phyloP scores from a whole-genome alignment of 2,113 vertebrate species.

The Ramphastos sulfuratus region DNA sequence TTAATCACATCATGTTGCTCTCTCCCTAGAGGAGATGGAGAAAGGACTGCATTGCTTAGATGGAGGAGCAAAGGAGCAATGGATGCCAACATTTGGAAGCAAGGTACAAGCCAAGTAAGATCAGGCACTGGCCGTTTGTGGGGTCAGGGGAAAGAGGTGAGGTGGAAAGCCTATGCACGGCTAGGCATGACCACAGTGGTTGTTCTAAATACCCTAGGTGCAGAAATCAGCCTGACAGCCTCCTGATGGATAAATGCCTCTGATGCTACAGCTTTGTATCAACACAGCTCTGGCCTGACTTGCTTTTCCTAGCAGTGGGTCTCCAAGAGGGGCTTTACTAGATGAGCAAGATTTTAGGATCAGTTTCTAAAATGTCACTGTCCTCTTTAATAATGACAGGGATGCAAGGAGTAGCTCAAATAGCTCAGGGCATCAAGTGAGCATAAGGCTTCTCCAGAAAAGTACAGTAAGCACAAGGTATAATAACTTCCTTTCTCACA shows the following conservation, averaged over 20 bases:
- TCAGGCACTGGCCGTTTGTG: background rate
- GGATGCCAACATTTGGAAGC: background rate
- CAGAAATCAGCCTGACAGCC: background rate
- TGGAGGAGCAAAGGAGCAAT: background rate
- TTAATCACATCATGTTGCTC: background rate
- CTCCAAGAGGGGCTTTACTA: background rate
- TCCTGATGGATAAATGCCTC: background rate
- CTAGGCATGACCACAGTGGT: background rate
- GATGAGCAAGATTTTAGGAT: background rate
- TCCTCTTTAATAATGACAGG: background rate
- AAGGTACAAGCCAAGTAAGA: background rate
- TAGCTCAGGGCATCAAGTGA: background rate
- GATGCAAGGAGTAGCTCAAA: background rate
- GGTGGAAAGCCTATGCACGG: background rate
- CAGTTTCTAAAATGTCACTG: background rate
- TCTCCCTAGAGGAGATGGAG: background rate
- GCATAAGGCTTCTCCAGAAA: background rate
- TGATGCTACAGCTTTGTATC: background rate
- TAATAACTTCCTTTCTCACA: background rate
- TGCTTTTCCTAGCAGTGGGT: fast-evolving
- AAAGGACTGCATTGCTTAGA: background rate
- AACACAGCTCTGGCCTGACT: background rate
- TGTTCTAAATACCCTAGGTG: background rate
- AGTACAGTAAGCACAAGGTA: background rate
- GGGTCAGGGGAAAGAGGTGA: background rate